These are phyloP conservation scores for Catostylus mosaicus DNA, from an alignment of 30 jellyfish, hydroid and myxozoan genomes.

Conservation along the genomic window DNA sequence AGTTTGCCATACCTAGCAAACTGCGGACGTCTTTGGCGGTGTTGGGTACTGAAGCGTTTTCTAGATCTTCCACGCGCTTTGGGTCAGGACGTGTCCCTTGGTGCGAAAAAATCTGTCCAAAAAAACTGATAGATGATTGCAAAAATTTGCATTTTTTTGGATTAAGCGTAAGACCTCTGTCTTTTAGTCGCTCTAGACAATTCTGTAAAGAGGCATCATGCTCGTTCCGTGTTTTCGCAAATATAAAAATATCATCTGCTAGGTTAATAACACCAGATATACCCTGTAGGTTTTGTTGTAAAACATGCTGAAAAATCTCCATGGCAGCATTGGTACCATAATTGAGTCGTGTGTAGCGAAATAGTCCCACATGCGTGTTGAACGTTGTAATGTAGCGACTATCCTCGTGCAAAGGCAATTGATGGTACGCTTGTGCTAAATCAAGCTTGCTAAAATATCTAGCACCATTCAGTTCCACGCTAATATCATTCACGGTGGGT, in stretches of 20 bases:
- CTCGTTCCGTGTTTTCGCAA: constrained; percentile 23
- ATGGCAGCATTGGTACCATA: too few species aligned
- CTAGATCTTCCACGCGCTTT: too few species aligned
- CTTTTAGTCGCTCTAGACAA: constrained; percentile 19
- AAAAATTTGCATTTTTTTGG: constrained; percentile 23
- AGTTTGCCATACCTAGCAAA: too few species aligned
- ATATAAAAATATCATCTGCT: constrained; percentile 16
- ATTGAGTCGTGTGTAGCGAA: too few species aligned
- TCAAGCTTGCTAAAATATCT: constrained; percentile 15
- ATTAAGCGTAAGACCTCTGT: constrained; percentile 27
- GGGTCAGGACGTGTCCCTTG: too few species aligned
- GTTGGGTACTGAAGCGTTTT: constrained; percentile 30
- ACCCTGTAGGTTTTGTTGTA: constrained; percentile 2
- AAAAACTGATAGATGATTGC: not conserved
- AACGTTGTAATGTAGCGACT: constrained; percentile 46
- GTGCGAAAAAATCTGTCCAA: not conserved
- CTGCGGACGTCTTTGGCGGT: too few species aligned
- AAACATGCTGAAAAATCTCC: too few species aligned
- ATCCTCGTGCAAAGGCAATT: constrained; percentile 29
- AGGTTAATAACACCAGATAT: constrained; percentile 17
- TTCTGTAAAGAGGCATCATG: constrained; percentile 17
- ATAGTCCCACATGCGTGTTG: constrained; percentile 18
- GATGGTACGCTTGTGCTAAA: constrained; percentile 26
- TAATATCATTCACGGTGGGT: constrained; percentile 18
- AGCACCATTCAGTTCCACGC: not conserved